Evolutionary conservation across 2,113 vertebrate species (phyloP), one percentile per base, ranked within the genome.

Genomic region (Gallinago undulata): DNA sequence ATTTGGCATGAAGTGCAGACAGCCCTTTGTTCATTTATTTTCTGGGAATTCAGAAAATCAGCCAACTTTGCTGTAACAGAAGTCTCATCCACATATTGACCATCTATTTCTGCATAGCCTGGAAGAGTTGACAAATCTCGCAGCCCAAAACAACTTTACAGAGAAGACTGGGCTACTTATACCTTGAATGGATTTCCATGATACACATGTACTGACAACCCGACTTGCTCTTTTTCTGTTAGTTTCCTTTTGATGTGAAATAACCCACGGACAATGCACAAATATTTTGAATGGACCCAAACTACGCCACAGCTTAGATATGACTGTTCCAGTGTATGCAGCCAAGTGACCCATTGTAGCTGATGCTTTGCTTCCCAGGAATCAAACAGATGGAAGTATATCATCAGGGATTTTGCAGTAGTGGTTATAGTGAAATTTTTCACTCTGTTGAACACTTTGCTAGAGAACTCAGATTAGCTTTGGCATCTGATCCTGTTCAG

Each of bases 361-460:
- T 85, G 84, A 89, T 1, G 56, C 78, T 94, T 73, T 87, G 94
- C 91, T 95, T 95, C 95, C 92, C 93, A 94, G 89, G 89, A 97
- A 95, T 87, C 81, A 90, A 81, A 73, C 89, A 94, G 94, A 95
- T 93, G 89, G 89, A 95, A 94, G 63, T 70, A 2, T 17, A 90
- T 63, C 87, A 91, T 72, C 47, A 59, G 89, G 75, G 84, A 91
- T 91, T 96, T 91, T 94, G 75, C 66, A 91, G 81, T 70, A 73
- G 69, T 80, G 67, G 89, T 59, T 95, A 43, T 17, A 80, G 84
- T 85, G 89, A 87, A 87, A 80, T 95, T 96, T 95, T 91, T 95
- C 97, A 97, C 93, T 94, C 95, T 94, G 91, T 85, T 97, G 93
- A 87, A 96, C 78, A 59, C 74, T 95, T 95, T 91, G 86, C 57